These are phyloP conservation scores for Zaprionus bogoriensis DNA, from an alignment of 2,888 invertebrate genomes.

Conservation along the genomic window DNA sequence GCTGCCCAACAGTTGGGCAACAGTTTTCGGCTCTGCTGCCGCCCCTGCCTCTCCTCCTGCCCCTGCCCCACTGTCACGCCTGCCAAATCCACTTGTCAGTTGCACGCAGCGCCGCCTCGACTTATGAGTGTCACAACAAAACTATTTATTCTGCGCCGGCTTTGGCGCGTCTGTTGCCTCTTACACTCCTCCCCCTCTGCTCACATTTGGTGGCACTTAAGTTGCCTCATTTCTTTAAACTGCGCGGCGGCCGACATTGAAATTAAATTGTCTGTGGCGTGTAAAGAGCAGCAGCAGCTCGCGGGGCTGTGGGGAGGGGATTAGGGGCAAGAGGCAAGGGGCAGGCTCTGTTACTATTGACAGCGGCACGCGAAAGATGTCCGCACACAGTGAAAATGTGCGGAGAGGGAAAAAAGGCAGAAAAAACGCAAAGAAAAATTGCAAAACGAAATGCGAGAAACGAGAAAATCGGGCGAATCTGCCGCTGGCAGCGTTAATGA, in stretches of 20 bases:
- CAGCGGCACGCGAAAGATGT: constrained; percentile 16
- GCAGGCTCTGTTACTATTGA: constrained; percentile 2
- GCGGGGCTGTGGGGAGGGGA: too few species aligned
- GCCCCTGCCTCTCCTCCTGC: neutral
- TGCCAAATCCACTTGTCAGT: constrained; percentile 52
- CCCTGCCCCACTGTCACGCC: neutral
- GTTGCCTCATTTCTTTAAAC: constrained; percentile 47
- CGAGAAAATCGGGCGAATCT: constrained; percentile 17
- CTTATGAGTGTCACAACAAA: constrained; percentile 75
- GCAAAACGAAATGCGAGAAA: constrained; percentile 8
- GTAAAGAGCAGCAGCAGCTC: constrained; percentile 1
- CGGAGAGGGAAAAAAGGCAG: neutral
- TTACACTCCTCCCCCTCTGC: neutral
- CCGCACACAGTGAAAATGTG: neutral
- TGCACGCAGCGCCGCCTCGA: constrained; percentile 35
- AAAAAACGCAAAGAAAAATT: constrained; percentile 27
- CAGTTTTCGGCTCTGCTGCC: neutral
- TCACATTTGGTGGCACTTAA: constrained; percentile 26
- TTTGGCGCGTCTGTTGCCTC: constrained; percentile 12
- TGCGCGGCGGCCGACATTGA: constrained; percentile 20
- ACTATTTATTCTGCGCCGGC: constrained; percentile 61
- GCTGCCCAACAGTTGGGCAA: constrained; percentile 49
- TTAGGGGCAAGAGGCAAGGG: too few species aligned
- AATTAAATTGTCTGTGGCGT: constrained; percentile 62
- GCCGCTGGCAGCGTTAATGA: constrained; percentile 30